Percentiles rank a stretch among this genome's conserved stretches.
Conservation (phyloP, 1,140 invertebrate species). For the Phthorimaea operculella region DNA sequence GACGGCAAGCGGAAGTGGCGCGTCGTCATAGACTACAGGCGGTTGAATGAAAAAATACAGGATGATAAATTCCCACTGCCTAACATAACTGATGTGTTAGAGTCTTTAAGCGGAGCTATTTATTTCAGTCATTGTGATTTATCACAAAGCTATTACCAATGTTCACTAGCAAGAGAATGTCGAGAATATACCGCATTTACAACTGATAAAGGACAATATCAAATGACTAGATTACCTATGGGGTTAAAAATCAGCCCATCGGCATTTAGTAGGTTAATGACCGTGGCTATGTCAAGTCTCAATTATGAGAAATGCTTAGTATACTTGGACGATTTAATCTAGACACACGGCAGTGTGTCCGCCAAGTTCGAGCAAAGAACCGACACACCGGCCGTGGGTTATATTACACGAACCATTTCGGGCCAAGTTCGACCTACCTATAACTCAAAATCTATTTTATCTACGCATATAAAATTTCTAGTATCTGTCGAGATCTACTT, state of each 20-base stretch:
- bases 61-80: slow-evolving; percentile 5
- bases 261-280: slow-evolving; percentile 24
- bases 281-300: slow-evolving; percentile 22
- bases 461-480: no score
- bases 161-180: slow-evolving; percentile 33
- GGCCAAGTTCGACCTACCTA: no score
- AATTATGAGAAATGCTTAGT: slow-evolving; percentile 21
- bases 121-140: slow-evolving; percentile 25
- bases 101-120: slow-evolving; percentile 17
- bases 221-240: slow-evolving; percentile 22
- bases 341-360: no score
- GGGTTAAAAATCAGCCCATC: slow-evolving; percentile 25
- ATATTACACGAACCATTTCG: no score
- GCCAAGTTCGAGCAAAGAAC: no score
- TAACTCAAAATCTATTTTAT: no score
- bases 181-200: slow-evolving; percentile 43
- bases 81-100: slow-evolving; percentile 19
- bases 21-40: slow-evolving; percentile 5
- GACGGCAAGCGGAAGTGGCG: slow-evolving; percentile 14
- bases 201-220: slow-evolving; percentile 20
- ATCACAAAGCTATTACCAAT: slow-evolving; percentile 58
- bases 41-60: slow-evolving; percentile 20
- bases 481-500: no score
- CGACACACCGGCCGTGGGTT: no score
- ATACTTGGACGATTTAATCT: neutral